These are phyloP conservation scores for Bombus confusus DNA, from an alignment of 1,140 invertebrate species.

Conservation along the genomic window DNA sequence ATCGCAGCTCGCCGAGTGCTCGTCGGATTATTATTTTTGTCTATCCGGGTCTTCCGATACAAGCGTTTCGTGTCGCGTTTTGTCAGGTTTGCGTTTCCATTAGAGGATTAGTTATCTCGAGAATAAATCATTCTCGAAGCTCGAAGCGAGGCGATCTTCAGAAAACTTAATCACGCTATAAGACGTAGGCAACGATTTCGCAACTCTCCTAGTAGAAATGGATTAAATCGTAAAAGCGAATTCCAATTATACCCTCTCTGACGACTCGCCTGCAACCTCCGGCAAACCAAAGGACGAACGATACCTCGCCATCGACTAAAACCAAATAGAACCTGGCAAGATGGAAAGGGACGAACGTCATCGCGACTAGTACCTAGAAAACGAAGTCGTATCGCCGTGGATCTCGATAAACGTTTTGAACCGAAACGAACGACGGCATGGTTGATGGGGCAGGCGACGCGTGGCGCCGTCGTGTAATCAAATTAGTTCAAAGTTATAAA, in stretches of 20 bases:
- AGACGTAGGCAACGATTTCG: too few species aligned
- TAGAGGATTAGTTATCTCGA: background rate
- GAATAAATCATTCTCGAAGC: background rate
- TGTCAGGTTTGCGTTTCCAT: background rate
- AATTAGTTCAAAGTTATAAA: constrained; percentile 70
- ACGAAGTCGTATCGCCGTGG: background rate
- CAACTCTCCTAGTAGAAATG: background rate
- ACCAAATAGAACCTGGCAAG: too few species aligned
- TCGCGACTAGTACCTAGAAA: background rate
- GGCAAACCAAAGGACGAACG: background rate
- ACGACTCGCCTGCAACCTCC: too few species aligned
- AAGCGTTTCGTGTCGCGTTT: too few species aligned
- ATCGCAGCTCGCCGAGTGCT: background rate
- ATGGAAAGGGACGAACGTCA: too few species aligned
- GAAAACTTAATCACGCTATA: too few species aligned
- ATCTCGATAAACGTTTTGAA: constrained; percentile 43
- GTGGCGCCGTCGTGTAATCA: constrained; percentile 66
- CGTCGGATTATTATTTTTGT: constrained; percentile 48
- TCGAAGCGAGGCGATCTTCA: too few species aligned
- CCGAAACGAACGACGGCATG: constrained; percentile 52
- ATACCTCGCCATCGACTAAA: background rate
- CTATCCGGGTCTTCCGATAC: background rate
- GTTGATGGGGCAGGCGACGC: constrained; percentile 51
- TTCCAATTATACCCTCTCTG: background rate
- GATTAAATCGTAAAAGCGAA: background rate